These are phyloP conservation scores for Cyanistes caeruleus DNA, from an alignment of 2,113 vertebrate genomes.

Conservation along the genomic window DNA sequence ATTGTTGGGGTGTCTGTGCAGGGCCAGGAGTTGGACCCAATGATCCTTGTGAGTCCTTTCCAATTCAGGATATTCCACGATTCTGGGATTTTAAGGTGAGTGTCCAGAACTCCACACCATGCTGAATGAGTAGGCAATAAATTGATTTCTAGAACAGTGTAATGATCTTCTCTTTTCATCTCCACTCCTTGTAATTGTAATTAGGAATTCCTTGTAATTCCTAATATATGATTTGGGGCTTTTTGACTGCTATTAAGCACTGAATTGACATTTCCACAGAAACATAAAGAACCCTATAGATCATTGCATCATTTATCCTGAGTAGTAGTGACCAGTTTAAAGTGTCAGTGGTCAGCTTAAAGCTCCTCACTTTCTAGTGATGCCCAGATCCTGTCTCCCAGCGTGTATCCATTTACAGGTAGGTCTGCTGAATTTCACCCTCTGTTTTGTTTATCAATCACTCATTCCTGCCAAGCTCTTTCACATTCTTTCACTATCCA, in stretches of 20 bases:
- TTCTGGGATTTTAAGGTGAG: not conserved
- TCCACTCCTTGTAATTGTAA: not conserved
- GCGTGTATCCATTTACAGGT: not conserved
- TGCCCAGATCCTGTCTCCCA: not conserved
- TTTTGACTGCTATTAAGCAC: not conserved
- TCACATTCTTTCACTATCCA: not conserved
- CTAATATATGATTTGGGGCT: accelerated
- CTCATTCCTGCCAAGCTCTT: not conserved
- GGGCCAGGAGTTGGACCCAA: accelerated
- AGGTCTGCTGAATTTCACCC: constrained; percentile 4
- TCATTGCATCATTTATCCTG: not conserved
- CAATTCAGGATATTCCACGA: not conserved
- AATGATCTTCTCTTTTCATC: not conserved
- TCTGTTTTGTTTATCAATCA: not conserved
- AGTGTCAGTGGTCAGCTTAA: not conserved
- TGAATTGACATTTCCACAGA: not conserved
- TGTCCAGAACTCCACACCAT: not conserved
- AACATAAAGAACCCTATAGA: not conserved
- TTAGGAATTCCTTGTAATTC: not conserved
- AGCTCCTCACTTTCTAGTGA: not conserved
- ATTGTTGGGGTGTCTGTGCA: not conserved
- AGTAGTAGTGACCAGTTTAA: not conserved
- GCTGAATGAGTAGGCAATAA: not conserved
- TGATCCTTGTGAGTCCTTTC: not conserved
- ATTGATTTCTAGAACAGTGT: not conserved